Conservation (phyloP, 2,113 vertebrate species). For the Herpetotheres cachinnans region DNA sequence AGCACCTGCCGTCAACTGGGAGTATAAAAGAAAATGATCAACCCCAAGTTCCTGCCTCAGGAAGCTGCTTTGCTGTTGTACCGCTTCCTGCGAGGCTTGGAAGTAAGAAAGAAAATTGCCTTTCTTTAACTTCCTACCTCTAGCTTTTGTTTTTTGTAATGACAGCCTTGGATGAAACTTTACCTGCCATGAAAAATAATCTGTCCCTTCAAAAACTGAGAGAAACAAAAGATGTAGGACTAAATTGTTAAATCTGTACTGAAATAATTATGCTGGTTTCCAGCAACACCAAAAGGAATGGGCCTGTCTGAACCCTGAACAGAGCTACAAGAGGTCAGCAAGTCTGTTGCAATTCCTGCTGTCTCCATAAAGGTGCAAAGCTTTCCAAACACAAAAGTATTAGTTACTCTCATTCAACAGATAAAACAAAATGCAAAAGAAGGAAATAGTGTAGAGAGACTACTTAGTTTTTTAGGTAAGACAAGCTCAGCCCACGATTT, state of each 20-base stretch:
- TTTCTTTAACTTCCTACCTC: not conserved
- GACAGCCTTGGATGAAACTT: not conserved
- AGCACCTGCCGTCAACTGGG: not conserved
- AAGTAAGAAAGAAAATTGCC: not conserved
- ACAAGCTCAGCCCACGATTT: rapidly evolving
- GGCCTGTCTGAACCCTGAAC: not conserved
- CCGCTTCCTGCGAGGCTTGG: not conserved
- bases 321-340: not conserved
- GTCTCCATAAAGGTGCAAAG: not conserved
- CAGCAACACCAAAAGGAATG: not conserved
- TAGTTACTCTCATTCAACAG: not conserved
- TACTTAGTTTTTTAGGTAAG: rapidly evolving
- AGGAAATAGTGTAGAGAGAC: not conserved
- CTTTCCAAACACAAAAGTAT: not conserved
- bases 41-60: not conserved
- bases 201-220: not conserved
- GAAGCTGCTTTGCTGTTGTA: not conserved
- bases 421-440: not conserved
- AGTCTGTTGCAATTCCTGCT: not conserved
- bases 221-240: not conserved
- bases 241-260: no score
- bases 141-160: not conserved
- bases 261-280: not conserved
- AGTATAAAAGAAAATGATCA: rapidly evolving
- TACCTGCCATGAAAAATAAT: not conserved